These are phyloP conservation scores for Synanceia verrucosa DNA, from an alignment of 2,797 vertebrate species.

Conservation along the genomic window DNA sequence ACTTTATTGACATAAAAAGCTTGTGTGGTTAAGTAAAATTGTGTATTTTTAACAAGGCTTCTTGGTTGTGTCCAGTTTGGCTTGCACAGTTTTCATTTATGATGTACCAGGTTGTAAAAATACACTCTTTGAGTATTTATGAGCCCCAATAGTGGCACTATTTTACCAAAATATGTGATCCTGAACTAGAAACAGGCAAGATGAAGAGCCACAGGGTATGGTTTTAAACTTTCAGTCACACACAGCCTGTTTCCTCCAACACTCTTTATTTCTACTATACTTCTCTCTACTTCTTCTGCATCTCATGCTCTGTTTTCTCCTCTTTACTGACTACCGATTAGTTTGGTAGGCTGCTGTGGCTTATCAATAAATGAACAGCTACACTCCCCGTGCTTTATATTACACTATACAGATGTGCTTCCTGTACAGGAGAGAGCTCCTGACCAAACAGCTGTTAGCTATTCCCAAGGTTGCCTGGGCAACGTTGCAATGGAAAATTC, in stretches of 20 bases:
- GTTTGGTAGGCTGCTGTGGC: not conserved
- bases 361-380: constrained; percentile 24
- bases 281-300: not conserved
- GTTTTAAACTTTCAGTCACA: not conserved
- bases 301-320: not conserved
- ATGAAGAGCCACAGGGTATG: constrained; percentile 4
- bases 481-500: constrained; percentile 79
- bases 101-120: not conserved
- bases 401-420: constrained; percentile 57
- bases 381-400: constrained; percentile 15
- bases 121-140: not conserved
- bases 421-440: constrained; percentile 45
- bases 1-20: not conserved
- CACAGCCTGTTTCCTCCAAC: not conserved
- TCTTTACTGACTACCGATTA: not conserved
- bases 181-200: not conserved
- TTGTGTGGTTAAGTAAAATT: not conserved
- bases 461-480: constrained; percentile 72
- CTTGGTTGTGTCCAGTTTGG: not conserved
- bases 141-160: not conserved
- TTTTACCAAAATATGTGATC: not conserved
- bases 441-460: constrained; percentile 75
- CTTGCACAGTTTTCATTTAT: not conserved
- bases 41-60: not conserved
- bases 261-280: rapidly evolving